Conservation (phyloP, 2,113 vertebrate genomes). For the Salvelinus sp. region DNA sequence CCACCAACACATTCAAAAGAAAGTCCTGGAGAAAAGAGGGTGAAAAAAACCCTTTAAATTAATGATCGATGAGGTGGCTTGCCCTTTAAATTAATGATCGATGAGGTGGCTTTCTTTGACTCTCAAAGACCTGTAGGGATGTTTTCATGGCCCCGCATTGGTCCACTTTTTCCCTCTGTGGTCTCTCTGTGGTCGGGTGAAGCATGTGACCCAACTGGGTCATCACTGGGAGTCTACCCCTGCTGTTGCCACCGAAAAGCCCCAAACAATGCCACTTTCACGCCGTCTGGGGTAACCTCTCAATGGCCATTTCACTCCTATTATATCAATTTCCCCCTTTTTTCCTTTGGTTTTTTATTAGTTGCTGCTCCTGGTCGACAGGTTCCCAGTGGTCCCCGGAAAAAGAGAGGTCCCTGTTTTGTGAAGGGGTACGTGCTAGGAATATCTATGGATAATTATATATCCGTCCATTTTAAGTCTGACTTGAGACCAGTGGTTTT, state of each 20-base stretch:
- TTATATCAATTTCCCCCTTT: slow-evolving; percentile 70
- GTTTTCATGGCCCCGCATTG: slow-evolving; percentile 57
- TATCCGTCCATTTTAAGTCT: slow-evolving; percentile 78
- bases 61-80: slow-evolving; percentile 47
- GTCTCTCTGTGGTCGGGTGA: slow-evolving; percentile 51
- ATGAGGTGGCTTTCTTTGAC: slow-evolving; percentile 81
- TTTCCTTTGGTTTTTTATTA: slow-evolving; percentile 71
- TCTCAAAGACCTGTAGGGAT: slow-evolving; percentile 68
- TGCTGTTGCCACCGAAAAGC: slow-evolving; percentile 73
- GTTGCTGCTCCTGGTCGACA: slow-evolving; percentile 53
- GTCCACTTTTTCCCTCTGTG: slow-evolving; percentile 48
- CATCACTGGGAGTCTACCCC: slow-evolving; percentile 77
- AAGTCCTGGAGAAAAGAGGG: slow-evolving; percentile 39
- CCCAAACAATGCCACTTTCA: slow-evolving; percentile 86
- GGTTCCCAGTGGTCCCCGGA: slow-evolving; percentile 64
- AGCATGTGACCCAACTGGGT: slow-evolving; percentile 77
- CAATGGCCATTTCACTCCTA: slow-evolving; percentile 69
- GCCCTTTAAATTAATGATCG: slow-evolving; percentile 77
- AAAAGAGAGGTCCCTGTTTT: slow-evolving; percentile 59
- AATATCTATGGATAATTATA: slow-evolving; percentile 83
- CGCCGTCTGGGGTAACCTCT: slow-evolving; percentile 62
- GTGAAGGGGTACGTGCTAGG: slow-evolving; percentile 67
- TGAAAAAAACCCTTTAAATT: slow-evolving; percentile 35
- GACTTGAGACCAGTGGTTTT: slow-evolving; percentile 69
- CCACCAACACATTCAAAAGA: slow-evolving; percentile 52